A percentile compares a stretch with the other conserved stretches of the same genome.
phyloP scores from a whole-genome alignment of 23 tunicate genomes.

The Trididemnum nubilum region DNA sequence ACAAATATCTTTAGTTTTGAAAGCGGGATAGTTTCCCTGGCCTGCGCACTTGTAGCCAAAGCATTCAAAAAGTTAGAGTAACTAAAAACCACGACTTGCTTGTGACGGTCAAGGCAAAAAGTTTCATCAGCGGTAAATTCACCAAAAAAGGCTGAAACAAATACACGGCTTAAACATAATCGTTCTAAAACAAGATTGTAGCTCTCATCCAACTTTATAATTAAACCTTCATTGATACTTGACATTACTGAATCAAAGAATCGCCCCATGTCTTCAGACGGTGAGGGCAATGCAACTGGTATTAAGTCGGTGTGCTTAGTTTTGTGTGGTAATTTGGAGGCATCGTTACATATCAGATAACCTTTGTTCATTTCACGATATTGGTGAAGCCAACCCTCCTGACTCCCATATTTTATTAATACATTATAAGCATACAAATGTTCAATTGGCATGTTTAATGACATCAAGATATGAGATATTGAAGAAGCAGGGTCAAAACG shows the following conservation, averaged over 20 bases:
- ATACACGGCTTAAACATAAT: constrained; percentile 48
- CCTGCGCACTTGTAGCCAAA: background rate
- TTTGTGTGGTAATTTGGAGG: too few relatives aligned
- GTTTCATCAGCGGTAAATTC: background rate
- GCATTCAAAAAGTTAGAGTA: constrained; percentile 18
- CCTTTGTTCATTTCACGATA: constrained; percentile 23
- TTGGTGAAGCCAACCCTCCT: constrained; percentile 6
- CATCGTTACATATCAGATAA: constrained; percentile 37
- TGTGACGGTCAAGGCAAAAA: constrained; percentile 11
- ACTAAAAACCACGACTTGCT: constrained; percentile 12
- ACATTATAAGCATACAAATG: constrained; percentile 14
- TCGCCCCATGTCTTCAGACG: background rate
- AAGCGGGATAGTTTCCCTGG: background rate
- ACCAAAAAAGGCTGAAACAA: constrained; percentile 29
- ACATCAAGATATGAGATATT: background rate
- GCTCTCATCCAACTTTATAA: constrained; percentile 22
- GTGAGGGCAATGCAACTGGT: constrained; percentile 6
- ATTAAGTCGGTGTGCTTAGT: background rate
- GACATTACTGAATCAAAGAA: constrained; percentile 30
- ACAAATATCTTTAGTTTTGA: background rate
- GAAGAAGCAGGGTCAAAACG: background rate
- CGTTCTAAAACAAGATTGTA: constrained; percentile 36
- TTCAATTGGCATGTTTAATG: constrained; percentile 4
- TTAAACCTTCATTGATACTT: constrained; percentile 32
- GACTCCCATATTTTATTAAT: constrained; percentile 21